Evolutionary conservation across 2,797 vertebrate species (phyloP).

Genomic region (Mycteria americana): DNA sequence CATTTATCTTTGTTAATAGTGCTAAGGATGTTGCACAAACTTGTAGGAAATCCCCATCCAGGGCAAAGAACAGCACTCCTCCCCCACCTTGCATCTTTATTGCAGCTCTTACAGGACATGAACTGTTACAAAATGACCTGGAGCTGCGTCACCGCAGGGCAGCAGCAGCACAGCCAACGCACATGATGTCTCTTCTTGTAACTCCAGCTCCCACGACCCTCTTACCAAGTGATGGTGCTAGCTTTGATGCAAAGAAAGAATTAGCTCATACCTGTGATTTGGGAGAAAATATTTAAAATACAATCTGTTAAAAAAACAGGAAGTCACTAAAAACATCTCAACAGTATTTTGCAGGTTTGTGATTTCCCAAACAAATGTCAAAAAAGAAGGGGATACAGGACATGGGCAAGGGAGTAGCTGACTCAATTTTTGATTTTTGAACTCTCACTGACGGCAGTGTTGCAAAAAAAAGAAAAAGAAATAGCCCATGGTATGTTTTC

Average conservation of each 20-base stretch:
- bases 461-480: background rate
- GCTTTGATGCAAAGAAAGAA: background rate
- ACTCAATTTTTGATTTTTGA: background rate
- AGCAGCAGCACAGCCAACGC: accelerated
- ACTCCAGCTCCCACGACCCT: accelerated
- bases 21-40: constrained; percentile 8
- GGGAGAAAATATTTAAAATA: background rate
- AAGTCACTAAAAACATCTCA: background rate
- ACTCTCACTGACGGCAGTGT: background rate
- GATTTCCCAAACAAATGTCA: background rate
- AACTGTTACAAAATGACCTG: background rate
- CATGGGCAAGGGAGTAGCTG: background rate
- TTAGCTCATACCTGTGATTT: background rate
- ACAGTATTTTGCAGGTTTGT: background rate
- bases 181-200: background rate
- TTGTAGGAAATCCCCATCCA: constrained; percentile 14
- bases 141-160: accelerated
- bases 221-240: background rate
- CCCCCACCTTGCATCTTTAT: background rate
- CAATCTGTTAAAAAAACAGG: background rate
- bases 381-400: background rate
- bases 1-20: background rate
- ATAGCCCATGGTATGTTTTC: background rate
- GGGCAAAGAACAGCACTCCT: background rate
- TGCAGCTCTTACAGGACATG: background rate